Percentiles rank a stretch among this genome's conserved stretches.
These are phyloP conservation scores for Volucella bombylans DNA, from an alignment of 2,888 invertebrate species.

Conservation along the genomic window DNA sequence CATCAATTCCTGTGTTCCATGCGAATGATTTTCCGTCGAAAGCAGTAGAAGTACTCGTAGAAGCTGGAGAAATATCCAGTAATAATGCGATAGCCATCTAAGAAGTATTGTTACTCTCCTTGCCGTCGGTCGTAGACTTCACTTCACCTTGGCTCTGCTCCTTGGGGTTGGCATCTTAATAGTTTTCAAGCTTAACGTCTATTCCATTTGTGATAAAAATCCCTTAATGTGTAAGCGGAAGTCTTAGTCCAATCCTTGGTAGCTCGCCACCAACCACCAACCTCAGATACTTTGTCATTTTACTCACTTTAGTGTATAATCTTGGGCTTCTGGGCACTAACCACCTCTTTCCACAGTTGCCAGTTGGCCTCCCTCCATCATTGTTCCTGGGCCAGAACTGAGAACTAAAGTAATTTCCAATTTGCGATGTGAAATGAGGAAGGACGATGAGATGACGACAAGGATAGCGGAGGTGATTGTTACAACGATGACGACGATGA, in stretches of 20 bases:
- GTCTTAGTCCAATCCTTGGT: conserved; percentile 30
- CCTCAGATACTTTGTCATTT: conserved; percentile 53
- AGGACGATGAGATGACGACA: conserved; percentile 48
- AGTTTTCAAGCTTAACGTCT: conserved; percentile 65
- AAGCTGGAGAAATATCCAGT: conserved; percentile 52
- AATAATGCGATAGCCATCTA: conserved; percentile 64
- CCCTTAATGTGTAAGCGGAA: conserved; percentile 67
- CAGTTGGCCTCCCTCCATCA: background rate
- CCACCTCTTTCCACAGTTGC: background rate
- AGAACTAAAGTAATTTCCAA: conserved; percentile 73
- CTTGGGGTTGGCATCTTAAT: conserved; percentile 37
- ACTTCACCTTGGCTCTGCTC: conserved; percentile 35
- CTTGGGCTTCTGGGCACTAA: conserved; percentile 9
- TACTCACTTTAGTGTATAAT: conserved; percentile 61
- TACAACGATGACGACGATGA: conserved; percentile 25
- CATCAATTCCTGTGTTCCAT: conserved; percentile 39
- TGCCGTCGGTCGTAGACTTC: conserved; percentile 15
- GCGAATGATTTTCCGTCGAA: conserved; percentile 48
- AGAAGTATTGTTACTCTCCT: conserved; percentile 34
- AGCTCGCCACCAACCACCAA: background rate
- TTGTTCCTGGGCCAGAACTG: conserved; percentile 62
- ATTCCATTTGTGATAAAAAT: conserved; percentile 67
- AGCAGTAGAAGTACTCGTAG: conserved; percentile 2
- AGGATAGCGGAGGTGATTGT: conserved; percentile 8
- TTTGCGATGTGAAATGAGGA: conserved; percentile 70